Base-by-base conservation (phyloP, 2,797 vertebrate genomes). In the Siniperca undulata region DNA sequence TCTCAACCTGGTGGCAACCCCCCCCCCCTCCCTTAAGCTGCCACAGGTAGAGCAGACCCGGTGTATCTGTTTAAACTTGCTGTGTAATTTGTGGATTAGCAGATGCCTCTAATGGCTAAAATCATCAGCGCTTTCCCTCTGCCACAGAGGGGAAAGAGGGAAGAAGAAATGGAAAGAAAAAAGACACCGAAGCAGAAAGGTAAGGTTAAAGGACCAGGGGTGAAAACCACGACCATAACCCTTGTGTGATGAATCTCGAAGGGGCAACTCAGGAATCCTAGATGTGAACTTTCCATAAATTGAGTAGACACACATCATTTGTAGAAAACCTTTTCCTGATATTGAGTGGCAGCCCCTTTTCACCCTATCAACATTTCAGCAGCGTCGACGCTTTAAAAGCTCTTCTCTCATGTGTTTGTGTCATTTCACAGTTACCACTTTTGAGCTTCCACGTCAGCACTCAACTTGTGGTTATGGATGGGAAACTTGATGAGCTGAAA, bases 51-150 rank as follows among this genome's bases (percentile, higher is more conserved):
- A 95, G 95, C 84, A 94, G 94, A 93, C 86, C 88, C 89, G 93
- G 85, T 89, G 77, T 93, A 91, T 97, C 93, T 98, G 98, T 97
- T 96, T 94, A 91, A 96, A 99, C 98, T 95, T 96, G 97, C 86
- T 84, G 89, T 91, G 96, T 95, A 97, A 97, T 97, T 96, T 97
- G 96, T 96, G 96, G 96, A 98, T 97, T 97, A 97, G 96, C 95
- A 94, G 93, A 96, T 95, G 95, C 94, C 88, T 96, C 95, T 97
- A 96, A 96, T 95, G 95, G 91, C 94, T 96, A 95, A 92, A 92
- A 93, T 89, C 90, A 93, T 87, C 92, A 95, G 78, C 74, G 86
- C 81, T 86, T 89, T 81, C 34, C 74, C 70, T 86, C 60, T 58
- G 73, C 59, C 46, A 27, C 50, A 20, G 77, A 67, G 27, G 11